Evolutionary conservation across 2,888 invertebrate genomes (phyloP).

Genomic region (Neoascia interrupta): DNA sequence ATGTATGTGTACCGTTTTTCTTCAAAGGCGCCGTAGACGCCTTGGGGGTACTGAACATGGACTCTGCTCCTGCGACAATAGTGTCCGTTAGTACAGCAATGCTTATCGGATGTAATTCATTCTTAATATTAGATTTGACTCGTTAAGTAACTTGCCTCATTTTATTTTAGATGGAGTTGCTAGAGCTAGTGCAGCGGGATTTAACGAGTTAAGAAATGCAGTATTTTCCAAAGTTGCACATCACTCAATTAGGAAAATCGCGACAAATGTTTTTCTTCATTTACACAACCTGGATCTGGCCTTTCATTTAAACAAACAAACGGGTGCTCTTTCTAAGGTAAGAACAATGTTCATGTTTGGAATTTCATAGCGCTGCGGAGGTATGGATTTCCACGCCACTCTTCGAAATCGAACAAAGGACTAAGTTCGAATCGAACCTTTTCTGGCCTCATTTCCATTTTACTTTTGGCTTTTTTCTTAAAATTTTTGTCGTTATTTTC

Average conservation of each 20-base stretch:
- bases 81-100: slow-evolving; percentile 89
- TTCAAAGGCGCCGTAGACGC: slow-evolving; percentile 96
- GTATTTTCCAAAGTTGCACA: slow-evolving; percentile 99
- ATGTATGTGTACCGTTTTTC: slow-evolving; percentile 95
- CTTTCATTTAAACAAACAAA: slow-evolving; percentile 96
- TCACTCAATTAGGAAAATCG: slow-evolving; percentile 95
- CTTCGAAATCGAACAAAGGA: too few species aligned
- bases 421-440: too few species aligned
- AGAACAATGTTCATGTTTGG: too few species aligned
- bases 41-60: slow-evolving; percentile 88
- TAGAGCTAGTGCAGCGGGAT: slow-evolving; percentile 92
- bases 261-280: slow-evolving; percentile 96
- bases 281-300: slow-evolving; percentile 95
- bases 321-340: slow-evolving; percentile 96
- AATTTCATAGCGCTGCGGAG: too few species aligned
- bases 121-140: too few species aligned
- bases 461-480: too few species aligned
- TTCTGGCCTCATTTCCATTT: too few species aligned
- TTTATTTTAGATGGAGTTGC: slow-evolving; percentile 92
- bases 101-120: slow-evolving; percentile 94
- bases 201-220: slow-evolving; percentile 98
- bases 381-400: too few species aligned
- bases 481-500: too few species aligned
- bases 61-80: slow-evolving; percentile 89
- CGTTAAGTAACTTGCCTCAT: too few species aligned